Conservation (phyloP, 2,113 vertebrate species). For the Tiliqua scincoides region DNA sequence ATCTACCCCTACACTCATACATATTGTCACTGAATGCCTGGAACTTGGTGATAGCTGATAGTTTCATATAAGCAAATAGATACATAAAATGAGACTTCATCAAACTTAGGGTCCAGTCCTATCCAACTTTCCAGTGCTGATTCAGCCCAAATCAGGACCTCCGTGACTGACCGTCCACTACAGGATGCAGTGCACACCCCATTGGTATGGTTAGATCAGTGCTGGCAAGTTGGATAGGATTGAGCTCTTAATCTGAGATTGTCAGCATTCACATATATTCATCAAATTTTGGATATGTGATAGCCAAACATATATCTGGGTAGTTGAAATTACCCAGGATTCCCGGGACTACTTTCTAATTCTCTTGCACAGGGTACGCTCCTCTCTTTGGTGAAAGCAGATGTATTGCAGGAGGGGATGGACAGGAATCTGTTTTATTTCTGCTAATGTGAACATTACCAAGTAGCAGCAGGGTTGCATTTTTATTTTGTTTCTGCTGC, state of each 20-base stretch:
- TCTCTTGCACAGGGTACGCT: neutral
- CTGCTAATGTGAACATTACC: neutral
- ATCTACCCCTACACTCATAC: too few relatives aligned
- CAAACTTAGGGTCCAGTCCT: too few relatives aligned
- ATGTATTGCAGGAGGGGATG: neutral
- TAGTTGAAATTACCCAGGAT: too few relatives aligned
- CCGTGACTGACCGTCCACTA: too few relatives aligned
- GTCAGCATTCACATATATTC: neutral
- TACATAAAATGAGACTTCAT: neutral
- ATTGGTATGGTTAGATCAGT: too few relatives aligned
- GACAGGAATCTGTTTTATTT: too few relatives aligned
- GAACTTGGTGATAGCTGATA: neutral
- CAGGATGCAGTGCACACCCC: too few relatives aligned
- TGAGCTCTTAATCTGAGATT: neutral
- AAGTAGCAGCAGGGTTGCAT: neutral
- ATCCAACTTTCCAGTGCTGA: too few relatives aligned
- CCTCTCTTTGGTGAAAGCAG: neutral
- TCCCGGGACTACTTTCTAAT: too few relatives aligned
- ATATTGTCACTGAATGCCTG: neutral
- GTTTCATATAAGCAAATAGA: neutral
- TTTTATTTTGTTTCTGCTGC: neutral
- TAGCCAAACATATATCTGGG: too few relatives aligned
- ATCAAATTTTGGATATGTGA: neutral
- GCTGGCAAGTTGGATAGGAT: too few relatives aligned
- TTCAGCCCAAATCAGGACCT: too few relatives aligned